Percentiles rank a stretch among this genome's conserved stretches.
Conservation (phyloP, 2,888 invertebrate species). For the Meliscaeva auricollis region DNA sequence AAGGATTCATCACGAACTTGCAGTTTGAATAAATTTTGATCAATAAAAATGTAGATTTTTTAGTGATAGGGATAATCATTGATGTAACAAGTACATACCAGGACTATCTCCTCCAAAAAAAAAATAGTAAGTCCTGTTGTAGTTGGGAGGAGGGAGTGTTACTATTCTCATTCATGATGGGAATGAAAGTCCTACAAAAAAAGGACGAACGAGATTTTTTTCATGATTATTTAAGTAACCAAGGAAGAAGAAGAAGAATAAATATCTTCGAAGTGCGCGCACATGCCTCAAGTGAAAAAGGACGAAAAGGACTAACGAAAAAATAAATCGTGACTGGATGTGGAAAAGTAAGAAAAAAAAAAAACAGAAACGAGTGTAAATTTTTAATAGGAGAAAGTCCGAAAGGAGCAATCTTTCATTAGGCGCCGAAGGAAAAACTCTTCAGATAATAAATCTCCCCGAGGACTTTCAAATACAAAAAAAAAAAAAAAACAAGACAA, state of each 20-base stretch:
- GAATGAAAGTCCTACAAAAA: not conserved
- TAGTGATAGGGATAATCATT: slow-evolving; percentile 62
- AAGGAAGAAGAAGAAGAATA: slow-evolving; percentile 6
- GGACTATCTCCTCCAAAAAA: slow-evolving; percentile 17
- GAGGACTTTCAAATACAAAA: slow-evolving; percentile 7
- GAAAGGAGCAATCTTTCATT: slow-evolving; percentile 70
- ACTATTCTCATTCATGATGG: slow-evolving; percentile 42
- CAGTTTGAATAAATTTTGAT: slow-evolving; percentile 63
- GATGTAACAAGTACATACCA: slow-evolving; percentile 23
- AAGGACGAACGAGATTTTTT: slow-evolving; percentile 32
- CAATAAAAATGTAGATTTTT: slow-evolving; percentile 69
- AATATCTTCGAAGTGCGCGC: slow-evolving; percentile 36
- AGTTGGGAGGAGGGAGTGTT: slow-evolving; percentile 16
- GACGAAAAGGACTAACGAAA: not conserved
- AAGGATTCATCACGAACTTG: slow-evolving; percentile 72
- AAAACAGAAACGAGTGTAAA: slow-evolving; percentile 53
- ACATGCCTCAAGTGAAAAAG: slow-evolving; percentile 27
- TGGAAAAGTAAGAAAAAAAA: slow-evolving; percentile 2
- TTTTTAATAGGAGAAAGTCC: slow-evolving; percentile 65
- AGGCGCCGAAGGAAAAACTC: slow-evolving; percentile 61
- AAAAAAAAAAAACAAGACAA: not conserved
- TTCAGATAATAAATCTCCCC: slow-evolving; percentile 59
- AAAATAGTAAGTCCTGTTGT: slow-evolving; percentile 44
- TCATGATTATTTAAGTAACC: slow-evolving; percentile 32
- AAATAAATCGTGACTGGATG: slow-evolving; percentile 43